These are phyloP conservation scores for Tichodroma muraria DNA, from an alignment of 2,113 vertebrate species.

Conservation along the genomic window DNA sequence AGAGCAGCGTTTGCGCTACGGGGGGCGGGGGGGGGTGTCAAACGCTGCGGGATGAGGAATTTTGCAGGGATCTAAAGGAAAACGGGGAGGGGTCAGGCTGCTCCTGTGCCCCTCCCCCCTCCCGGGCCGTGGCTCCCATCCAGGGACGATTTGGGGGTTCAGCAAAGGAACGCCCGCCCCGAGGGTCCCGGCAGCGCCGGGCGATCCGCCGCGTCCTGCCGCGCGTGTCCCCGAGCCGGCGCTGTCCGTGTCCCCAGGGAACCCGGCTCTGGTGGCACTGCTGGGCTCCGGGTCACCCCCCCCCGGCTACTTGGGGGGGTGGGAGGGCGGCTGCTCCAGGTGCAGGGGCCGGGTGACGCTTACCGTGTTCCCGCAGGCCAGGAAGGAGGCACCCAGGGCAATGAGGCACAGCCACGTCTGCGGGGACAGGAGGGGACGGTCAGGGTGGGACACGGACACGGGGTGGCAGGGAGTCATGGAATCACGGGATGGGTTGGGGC, in stretches of 20 bases:
- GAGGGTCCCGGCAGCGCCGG: background rate
- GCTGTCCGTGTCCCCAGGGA: background rate
- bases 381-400: conserved; percentile 81
- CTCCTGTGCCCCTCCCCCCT: background rate
- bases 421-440: background rate
- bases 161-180: background rate
- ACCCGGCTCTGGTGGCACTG: background rate
- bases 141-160: background rate
- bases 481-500: too few species aligned
- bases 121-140: background rate
- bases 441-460: background rate
- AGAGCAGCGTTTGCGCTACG: background rate
- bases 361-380: conserved; percentile 84
- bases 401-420: conserved; percentile 89
- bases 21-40: too few species aligned
- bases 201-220: background rate
- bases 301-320: background rate
- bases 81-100: background rate
- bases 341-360: conserved; percentile 73
- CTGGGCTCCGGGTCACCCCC: background rate
- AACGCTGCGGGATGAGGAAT: background rate
- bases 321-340: conserved; percentile 63
- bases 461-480: rapidly evolving
- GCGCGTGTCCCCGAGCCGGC: background rate
- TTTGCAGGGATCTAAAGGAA: background rate